A percentile compares a stretch with the other conserved stretches of the same genome.
These are phyloP conservation scores for Oscheius sp. DNA, from an alignment of 2,888 invertebrate genomes.

Conservation along the genomic window DNA sequence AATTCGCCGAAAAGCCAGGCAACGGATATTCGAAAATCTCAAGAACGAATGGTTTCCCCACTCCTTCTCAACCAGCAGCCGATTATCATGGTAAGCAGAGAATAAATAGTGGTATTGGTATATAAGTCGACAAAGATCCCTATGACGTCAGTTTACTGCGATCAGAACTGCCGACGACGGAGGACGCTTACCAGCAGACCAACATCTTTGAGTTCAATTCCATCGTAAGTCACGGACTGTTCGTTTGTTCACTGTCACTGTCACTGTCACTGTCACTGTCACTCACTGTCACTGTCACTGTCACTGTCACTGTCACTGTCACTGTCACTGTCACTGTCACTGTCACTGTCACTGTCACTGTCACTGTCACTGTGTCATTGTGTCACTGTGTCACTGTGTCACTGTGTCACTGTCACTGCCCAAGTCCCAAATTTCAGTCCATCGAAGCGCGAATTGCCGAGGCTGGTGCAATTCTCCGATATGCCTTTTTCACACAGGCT, in stretches of 20 bases:
- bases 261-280: no score
- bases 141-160: constrained; percentile 30
- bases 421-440: constrained; percentile 41
- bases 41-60: constrained; percentile 3
- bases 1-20: background rate
- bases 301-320: no score
- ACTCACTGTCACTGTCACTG: no score
- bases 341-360: no score
- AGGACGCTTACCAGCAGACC: constrained; percentile 18
- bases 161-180: constrained; percentile 28
- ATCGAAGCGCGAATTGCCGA: constrained; percentile 57
- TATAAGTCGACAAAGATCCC: constrained; percentile 10
- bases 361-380: no score
- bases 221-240: constrained; percentile 3
- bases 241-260: no score
- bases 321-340: no score
- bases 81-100: constrained; percentile 26
- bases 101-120: background rate
- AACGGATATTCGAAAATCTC: background rate
- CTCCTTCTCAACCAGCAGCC: background rate
- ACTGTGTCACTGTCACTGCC: no score
- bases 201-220: constrained; percentile 37
- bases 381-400: no score
- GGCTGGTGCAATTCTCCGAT: constrained; percentile 52
- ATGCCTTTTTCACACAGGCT: constrained; percentile 54